Evolutionary conservation across 2,113 vertebrate genomes (phyloP), one percentile per base, ranked within the genome.

Genomic region (Daphoenositta chrysoptera): DNA sequence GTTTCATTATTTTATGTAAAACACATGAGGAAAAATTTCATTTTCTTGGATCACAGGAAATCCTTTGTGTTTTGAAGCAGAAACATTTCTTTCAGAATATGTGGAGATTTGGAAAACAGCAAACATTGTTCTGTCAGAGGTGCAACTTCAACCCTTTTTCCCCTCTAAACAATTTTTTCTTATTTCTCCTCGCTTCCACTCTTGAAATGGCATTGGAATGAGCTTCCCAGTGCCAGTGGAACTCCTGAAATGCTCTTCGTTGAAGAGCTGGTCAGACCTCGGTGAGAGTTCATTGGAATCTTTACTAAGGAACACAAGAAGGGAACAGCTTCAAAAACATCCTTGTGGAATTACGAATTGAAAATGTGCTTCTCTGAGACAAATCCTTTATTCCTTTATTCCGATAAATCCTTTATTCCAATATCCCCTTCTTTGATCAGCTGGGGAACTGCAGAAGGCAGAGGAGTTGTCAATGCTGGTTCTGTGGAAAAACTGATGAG

Each of bases 311-410:
- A 64, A 8, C 7, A 8, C 20, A 10, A 6, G 33, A 76, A 70
- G 8, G 39, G 19, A 71, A 15, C 4, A n/a, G 7, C 26, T 79
- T 75, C 33, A 20, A 48, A 76, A 81, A 7, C 7, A 16, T 22
- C 24, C 7, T 0, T 3, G 6, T 9, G 45, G 63, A 73, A 64
- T 35, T 27, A 13, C 0, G 4, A 45, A 21, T 9, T 47, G 42
- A 42, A 33, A 77, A 51, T 2, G 1, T 26, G 4, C 6, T 60
- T 15, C 10, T 60, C 24, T 20, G n/a, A 53, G 64, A 37, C 2
- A 91, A 40, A 83, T 9, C 27, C 15, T 51, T 60, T 11, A 31
- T 35, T 42, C 40, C 63, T 44, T 33, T 23, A 35, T 80, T 76
- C 63, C 15, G 21, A 8, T 7, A 87, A 30, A 81, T 3, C 31